A percentile compares a stretch with the other conserved stretches of the same genome.
Evolutionary conservation across 2,888 invertebrate genomes (phyloP).

Genomic region (Epinotia demarniana): DNA sequence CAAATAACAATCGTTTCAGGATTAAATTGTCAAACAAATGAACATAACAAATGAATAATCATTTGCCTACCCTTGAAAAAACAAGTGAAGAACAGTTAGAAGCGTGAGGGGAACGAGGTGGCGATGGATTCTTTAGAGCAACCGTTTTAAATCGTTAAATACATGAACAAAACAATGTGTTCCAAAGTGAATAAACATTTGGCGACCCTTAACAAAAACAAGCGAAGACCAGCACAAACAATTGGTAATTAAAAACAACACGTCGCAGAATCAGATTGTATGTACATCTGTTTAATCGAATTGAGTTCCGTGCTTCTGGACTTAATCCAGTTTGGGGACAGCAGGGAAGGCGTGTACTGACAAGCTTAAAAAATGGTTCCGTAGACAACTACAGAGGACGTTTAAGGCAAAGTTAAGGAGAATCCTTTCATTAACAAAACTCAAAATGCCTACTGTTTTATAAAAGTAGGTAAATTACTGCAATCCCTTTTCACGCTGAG

Average conservation of each 20-base stretch:
- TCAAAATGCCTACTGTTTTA: no score
- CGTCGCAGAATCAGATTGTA: slow-evolving; percentile 17
- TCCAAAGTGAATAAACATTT: slow-evolving; percentile 26
- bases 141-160: slow-evolving; percentile 10
- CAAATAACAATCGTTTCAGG: background rate
- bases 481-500: no score
- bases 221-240: slow-evolving; percentile 30
- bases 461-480: no score
- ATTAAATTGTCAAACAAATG: background rate
- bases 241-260: slow-evolving; percentile 34
- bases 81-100: background rate
- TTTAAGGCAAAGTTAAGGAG: background rate
- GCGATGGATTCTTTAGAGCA: background rate
- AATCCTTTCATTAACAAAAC: background rate
- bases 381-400: background rate
- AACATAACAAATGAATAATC: background rate
- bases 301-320: background rate
- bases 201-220: slow-evolving; percentile 17
- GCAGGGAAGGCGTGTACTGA: background rate
- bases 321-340: slow-evolving; percentile 26
- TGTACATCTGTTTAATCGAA: slow-evolving; percentile 32
- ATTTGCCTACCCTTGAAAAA: background rate
- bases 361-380: slow-evolving; percentile 6
- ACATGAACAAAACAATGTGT: slow-evolving; percentile 22
- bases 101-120: background rate